Base-by-base conservation (phyloP, 2,888 invertebrate species). In the Epicampocera succincta region DNA sequence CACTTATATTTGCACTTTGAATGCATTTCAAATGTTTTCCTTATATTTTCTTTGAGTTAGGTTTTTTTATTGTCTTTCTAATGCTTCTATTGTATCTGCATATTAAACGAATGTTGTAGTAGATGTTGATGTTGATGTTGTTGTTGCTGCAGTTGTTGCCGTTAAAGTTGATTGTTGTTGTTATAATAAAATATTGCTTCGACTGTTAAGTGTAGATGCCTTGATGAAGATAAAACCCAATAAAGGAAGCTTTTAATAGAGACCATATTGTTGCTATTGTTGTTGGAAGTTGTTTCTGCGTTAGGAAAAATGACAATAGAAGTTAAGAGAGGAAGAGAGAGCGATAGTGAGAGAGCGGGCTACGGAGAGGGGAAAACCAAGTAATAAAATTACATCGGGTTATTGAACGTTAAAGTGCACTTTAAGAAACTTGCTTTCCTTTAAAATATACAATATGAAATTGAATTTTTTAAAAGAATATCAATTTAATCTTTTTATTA, bases 241-340 rank as follows among this genome's bases (percentile, higher is more conserved):
- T 82, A 82, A 82, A 82, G 82, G 82, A 82, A 78, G 82, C 71
- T 82, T 80, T 82, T 66, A 82, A 82, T 75, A 78, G 54, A 82
- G 74, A 75, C 82, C 61, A 25, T 50, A 52, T 65, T 72, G 56
- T 72, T 44, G 44, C 8, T 42, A 5, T 42, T 42, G 44, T 44
- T 44, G 13, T 44, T 6, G 21, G 21, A n/a, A 42, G 19, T 9
- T 38, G 15, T 61, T 42, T 65, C 48, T 77, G 54, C 38, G 19
- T 80, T 61, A 71, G 61, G 15, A 63, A 73, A 50, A 80, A 75
- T 75, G 58, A 80, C 80, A 80, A 80, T 60, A 71, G 69, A 66
- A 44, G 19, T 58, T 38, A 44, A n/a, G n/a, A 48, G 29, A 65
- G 33, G 66, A 78, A 60, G 21, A 6, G 21, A 4, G 8, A n/a